phyloP scores from a whole-genome alignment of 2,113 vertebrate genomes.

The Onychostruthus taczanowskii region DNA sequence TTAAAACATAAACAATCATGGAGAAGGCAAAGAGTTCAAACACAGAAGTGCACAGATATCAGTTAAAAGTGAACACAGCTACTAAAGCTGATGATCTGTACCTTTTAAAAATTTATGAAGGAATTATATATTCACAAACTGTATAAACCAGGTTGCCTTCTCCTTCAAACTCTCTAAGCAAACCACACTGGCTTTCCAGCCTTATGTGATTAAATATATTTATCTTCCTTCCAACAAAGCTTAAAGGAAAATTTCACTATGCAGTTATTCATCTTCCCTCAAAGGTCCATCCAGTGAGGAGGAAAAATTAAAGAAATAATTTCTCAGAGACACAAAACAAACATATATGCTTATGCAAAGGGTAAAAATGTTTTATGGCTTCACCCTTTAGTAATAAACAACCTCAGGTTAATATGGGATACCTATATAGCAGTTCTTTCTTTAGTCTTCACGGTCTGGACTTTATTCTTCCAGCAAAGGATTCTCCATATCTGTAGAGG shows the following conservation, averaged over 20 bases:
- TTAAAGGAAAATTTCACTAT: background rate
- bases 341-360: background rate
- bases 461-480: background rate
- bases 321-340: background rate
- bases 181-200: background rate
- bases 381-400: background rate
- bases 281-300: background rate
- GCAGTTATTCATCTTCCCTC: background rate
- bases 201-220: background rate
- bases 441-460: background rate
- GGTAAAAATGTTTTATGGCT: background rate
- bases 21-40: background rate
- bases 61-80: background rate
- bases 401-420: background rate
- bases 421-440: background rate
- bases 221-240: background rate
- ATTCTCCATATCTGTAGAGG: background rate
- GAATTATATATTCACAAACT: background rate
- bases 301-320: background rate
- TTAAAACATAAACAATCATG: background rate
- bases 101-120: background rate
- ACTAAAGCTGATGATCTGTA: background rate
- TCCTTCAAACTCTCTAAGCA: background rate
- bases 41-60: background rate
- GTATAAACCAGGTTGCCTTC: background rate